Evolutionary conservation across 2,797 vertebrate species (phyloP).

Genomic region (Pseudotriccus pelzelni): DNA sequence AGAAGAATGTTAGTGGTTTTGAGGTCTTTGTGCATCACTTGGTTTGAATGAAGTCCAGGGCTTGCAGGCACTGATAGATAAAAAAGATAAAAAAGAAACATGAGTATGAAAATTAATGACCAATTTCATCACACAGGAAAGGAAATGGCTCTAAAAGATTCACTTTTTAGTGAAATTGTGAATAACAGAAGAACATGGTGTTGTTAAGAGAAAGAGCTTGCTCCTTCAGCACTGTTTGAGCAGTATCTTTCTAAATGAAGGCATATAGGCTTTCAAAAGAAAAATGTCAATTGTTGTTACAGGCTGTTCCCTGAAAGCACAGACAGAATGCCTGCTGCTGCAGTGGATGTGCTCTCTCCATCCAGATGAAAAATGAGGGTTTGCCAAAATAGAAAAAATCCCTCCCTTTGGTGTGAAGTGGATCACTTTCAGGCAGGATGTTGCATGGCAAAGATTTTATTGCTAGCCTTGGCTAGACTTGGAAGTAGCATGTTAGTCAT

Average conservation of each 20-base stretch:
- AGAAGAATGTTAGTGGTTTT: conserved; percentile 96
- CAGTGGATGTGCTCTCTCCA: background rate
- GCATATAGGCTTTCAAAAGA: background rate
- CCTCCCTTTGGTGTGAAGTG: background rate
- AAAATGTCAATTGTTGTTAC: background rate
- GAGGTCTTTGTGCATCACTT: conserved; percentile 96
- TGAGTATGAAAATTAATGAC: background rate
- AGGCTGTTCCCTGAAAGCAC: background rate
- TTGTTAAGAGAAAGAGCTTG: background rate
- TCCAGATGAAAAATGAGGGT: background rate
- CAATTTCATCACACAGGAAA: conserved; percentile 26
- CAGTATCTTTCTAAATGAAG: background rate
- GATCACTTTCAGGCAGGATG: background rate
- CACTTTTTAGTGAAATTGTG: conserved; percentile 21
- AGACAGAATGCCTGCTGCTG: background rate
- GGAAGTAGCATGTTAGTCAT: background rate
- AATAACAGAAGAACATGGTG: background rate
- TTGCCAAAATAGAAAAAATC: background rate
- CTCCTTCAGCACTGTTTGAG: background rate
- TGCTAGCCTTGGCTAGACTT: background rate
- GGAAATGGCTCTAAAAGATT: background rate
- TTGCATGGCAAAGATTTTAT: background rate
- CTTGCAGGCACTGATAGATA: conserved; percentile 88
- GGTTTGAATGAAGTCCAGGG: conserved; percentile 94
- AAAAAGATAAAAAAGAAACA: conserved; percentile 13